phyloP scores from a whole-genome alignment of 2,797 vertebrate genomes.

The Cyclopterus lumpus region DNA sequence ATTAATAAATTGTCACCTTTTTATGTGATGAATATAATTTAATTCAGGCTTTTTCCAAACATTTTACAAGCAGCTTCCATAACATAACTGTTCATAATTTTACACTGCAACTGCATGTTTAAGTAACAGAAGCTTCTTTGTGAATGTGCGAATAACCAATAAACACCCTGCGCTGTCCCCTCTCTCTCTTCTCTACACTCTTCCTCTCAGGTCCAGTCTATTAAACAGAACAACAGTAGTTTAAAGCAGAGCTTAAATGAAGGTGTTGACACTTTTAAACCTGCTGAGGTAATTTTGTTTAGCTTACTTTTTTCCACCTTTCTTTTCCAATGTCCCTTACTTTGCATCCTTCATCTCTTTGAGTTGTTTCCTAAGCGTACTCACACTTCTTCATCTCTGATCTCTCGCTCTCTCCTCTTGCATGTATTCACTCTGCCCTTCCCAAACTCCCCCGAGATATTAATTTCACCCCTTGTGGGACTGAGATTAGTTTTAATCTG shows the following conservation, averaged over 20 bases:
- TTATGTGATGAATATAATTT: background rate
- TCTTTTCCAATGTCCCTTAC: background rate
- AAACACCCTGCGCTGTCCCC: background rate
- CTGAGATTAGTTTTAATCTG: constrained; percentile 55
- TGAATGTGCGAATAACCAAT: background rate
- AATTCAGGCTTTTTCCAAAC: constrained; percentile 1
- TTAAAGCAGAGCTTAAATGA: constrained; percentile 86
- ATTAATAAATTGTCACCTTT: background rate
- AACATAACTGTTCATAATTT: background rate
- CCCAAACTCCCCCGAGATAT: constrained; percentile 33
- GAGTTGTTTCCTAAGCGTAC: background rate
- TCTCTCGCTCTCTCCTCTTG: background rate
- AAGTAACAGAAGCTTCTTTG: background rate
- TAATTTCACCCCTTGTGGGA: constrained; percentile 22
- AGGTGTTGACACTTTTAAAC: constrained; percentile 83
- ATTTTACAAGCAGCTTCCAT: background rate
- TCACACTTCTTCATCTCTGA: background rate
- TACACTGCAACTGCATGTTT: background rate
- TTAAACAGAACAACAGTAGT: constrained; percentile 93
- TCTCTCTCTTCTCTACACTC: too few species aligned
- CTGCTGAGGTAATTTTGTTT: constrained; percentile 83
- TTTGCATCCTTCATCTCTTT: constrained; percentile 4
- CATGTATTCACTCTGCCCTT: constrained; percentile 29
- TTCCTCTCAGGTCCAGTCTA: constrained; percentile 88
- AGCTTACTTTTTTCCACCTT: background rate